Conservation (phyloP, 64 coral and sea anemone species). For the Trachythela sp. region DNA sequence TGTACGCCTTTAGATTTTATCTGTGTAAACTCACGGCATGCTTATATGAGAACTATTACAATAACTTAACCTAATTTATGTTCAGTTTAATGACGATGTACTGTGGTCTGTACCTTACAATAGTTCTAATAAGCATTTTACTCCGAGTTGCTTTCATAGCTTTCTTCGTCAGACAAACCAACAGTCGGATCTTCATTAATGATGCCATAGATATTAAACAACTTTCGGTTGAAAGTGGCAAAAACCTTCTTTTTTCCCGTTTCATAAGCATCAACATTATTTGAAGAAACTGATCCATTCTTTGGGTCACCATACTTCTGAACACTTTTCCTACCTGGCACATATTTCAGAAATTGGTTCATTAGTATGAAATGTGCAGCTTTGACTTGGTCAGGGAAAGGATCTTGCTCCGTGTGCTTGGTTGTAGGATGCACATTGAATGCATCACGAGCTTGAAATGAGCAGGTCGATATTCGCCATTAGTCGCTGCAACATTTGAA, state of each 20-base stretch:
- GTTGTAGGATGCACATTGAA: slow-evolving; percentile 20
- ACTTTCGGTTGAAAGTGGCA: slow-evolving; percentile 1
- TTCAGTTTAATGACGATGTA: no score
- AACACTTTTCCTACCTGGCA: slow-evolving; percentile 18
- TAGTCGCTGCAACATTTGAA: slow-evolving; percentile 15
- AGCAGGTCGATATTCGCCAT: slow-evolving; percentile 21
- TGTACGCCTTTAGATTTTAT: no score
- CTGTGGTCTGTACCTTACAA: no score
- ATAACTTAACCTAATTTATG: no score
- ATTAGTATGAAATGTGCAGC: background rate
- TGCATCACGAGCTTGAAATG: background rate
- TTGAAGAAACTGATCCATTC: background rate
- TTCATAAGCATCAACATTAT: slow-evolving; percentile 1
- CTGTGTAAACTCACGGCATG: no score
- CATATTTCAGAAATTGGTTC: background rate
- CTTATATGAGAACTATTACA: no score
- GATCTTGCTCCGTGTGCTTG: slow-evolving; percentile 11
- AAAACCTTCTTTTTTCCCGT: background rate
- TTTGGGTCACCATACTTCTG: slow-evolving; percentile 11
- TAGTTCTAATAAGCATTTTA: no score
- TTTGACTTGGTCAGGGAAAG: background rate
- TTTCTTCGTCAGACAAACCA: background rate
- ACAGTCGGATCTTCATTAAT: background rate
- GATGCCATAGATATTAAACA: background rate
- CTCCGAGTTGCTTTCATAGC: background rate